Conservation (phyloP, 1,140 invertebrate genomes). For the Nebria ingens region DNA sequence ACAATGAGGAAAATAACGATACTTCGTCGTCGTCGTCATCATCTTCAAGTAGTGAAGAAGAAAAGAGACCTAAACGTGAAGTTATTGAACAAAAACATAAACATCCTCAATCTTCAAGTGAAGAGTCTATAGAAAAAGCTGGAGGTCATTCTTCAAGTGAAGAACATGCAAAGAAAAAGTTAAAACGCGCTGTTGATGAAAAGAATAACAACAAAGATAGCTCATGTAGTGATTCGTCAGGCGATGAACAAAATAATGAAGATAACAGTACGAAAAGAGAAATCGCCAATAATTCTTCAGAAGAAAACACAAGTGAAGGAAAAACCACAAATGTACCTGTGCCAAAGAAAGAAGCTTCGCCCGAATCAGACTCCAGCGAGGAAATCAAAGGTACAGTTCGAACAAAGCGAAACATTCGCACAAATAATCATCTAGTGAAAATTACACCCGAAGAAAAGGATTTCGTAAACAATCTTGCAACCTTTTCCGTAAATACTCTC, state of each 20-base stretch:
- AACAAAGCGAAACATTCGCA: constrained; percentile 4
- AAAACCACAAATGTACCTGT: neutral
- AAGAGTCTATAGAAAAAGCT: neutral
- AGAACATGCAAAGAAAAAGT: neutral
- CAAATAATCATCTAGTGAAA: neutral
- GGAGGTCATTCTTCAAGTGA: neutral
- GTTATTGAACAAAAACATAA: no score
- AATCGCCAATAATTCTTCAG: no score
- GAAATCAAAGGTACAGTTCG: neutral
- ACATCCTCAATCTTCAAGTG: no score
- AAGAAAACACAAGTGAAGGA: neutral
- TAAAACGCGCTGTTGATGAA: neutral
- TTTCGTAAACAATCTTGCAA: constrained; percentile 28
- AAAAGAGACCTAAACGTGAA: neutral
- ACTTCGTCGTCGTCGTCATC: constrained; percentile 8
- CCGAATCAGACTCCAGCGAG: neutral
- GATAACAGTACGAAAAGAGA: no score
- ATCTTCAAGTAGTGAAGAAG: neutral
- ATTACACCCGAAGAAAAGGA: constrained; percentile 13
- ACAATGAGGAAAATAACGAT: constrained; percentile 4
- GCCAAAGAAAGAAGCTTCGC: neutral
- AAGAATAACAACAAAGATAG: no score
- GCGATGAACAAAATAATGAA: neutral
- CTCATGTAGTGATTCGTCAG: neutral
- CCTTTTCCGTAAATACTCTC: constrained; percentile 28